Percentiles rank a stretch among this genome's conserved stretches.
Conservation (phyloP, 2,113 vertebrate species). For the Petroica traversi region DNA sequence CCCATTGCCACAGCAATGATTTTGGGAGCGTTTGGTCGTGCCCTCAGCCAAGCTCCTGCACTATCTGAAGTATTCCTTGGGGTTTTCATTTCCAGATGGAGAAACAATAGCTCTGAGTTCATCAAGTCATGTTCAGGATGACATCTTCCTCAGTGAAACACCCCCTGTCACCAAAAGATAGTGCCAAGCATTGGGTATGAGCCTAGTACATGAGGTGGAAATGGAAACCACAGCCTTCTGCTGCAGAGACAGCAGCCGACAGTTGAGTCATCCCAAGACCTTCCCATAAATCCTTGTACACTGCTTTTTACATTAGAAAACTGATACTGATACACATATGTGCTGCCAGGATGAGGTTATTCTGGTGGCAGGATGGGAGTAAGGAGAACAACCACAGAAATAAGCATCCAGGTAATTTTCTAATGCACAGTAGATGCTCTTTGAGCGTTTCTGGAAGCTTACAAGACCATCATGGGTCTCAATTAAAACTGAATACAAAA, state of each 20-base stretch:
- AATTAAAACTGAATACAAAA: background rate
- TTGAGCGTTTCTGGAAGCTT: background rate
- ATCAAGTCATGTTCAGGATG: constrained; percentile 21
- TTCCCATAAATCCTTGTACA: background rate
- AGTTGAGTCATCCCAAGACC: constrained; percentile 12
- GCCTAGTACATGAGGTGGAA: constrained; percentile 26
- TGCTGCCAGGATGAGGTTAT: background rate
- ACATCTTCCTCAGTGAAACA: constrained; percentile 2
- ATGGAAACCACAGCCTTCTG: constrained; percentile 56
- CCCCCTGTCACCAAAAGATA: background rate
- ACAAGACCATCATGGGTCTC: background rate
- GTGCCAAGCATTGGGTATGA: background rate
- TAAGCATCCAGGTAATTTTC: background rate
- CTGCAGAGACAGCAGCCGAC: background rate
- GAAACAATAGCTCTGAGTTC: background rate
- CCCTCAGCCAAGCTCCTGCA: background rate
- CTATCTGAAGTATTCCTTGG: background rate
- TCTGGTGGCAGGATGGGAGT: background rate
- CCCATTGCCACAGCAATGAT: background rate
- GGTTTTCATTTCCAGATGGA: constrained; percentile 22
- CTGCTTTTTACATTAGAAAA: background rate
- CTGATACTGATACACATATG: background rate
- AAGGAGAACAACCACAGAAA: background rate
- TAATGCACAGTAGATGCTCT: background rate
- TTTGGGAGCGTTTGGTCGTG: accelerated